Conservation (phyloP, 1,140 invertebrate species). For the Drosophila sucinea region DNA sequence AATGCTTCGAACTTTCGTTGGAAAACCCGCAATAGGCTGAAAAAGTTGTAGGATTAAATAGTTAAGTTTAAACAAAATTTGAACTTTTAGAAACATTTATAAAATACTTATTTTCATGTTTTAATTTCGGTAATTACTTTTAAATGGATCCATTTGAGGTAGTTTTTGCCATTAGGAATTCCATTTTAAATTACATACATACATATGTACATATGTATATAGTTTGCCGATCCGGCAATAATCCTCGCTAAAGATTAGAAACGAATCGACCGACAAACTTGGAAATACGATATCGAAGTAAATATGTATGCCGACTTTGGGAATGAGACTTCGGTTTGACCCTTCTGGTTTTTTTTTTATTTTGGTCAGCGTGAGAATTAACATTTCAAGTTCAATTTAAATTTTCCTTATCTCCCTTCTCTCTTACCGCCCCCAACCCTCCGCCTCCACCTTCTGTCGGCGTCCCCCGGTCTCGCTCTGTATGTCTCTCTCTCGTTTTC, state of each 20-base stretch:
- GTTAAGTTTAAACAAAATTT: too few relatives aligned
- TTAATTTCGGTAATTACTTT: too few relatives aligned
- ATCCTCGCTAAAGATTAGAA: not conserved
- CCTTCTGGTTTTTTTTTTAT: constrained; percentile 14
- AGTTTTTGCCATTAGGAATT: too few relatives aligned
- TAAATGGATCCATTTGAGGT: too few relatives aligned
- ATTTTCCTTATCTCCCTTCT: constrained; percentile 10
- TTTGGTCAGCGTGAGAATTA: constrained; percentile 63
- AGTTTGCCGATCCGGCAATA: constrained; percentile 21
- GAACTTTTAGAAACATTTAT: too few relatives aligned
- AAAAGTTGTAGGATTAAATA: too few relatives aligned
- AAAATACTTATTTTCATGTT: too few relatives aligned
- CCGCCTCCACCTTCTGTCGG: not conserved
- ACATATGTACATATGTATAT: constrained; percentile 6
- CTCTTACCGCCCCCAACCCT: not conserved
- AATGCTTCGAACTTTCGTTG: not conserved
- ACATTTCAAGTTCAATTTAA: constrained; percentile 66
- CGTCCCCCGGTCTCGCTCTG: not conserved
- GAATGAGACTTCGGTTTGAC: not conserved
- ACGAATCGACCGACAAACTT: constrained; percentile 16
- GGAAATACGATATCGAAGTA: too few relatives aligned
- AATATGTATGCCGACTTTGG: not conserved
- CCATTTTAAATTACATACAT: too few relatives aligned
- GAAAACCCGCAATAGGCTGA: not conserved
- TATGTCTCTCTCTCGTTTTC: constrained; percentile 18